phyloP scores from a whole-genome alignment of 2,888 invertebrate species.

The Oxyteleia sp. region DNA sequence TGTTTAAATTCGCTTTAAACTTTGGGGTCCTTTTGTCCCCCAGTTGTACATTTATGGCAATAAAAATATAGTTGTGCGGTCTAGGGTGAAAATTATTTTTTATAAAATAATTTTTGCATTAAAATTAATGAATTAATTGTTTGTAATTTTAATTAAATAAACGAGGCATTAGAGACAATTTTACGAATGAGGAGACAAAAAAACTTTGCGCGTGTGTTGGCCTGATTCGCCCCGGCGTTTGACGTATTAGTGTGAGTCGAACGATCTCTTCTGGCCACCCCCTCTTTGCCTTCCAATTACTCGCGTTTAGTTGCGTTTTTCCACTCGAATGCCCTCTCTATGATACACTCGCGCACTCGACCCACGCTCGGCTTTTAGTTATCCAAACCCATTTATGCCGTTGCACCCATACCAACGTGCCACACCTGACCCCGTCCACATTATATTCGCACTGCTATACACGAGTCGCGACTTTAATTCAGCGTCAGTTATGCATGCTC shows the following conservation, averaged over 20 bases:
- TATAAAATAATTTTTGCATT: too few species aligned
- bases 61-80: too few species aligned
- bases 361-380: conserved; percentile 83
- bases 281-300: conserved; percentile 85
- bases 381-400: conserved; percentile 84
- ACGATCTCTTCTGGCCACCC: conserved; percentile 75
- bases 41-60: too few species aligned
- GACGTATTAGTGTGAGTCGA: conserved; percentile 78
- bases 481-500: conserved; percentile 54
- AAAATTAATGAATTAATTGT: too few species aligned
- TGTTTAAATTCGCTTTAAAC: too few species aligned
- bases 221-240: conserved; percentile 60
- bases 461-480: conserved; percentile 66
- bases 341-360: conserved; percentile 85
- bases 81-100: too few species aligned
- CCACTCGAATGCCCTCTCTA: conserved; percentile 86
- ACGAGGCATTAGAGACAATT: conserved; percentile 52
- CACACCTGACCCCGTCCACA: conserved; percentile 74
- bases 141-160: conserved; percentile 39
- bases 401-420: conserved; percentile 68
- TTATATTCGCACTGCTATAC: conserved; percentile 53
- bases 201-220: conserved; percentile 13
- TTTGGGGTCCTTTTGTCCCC: too few species aligned
- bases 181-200: conserved; percentile 58
- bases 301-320: conserved; percentile 87